These are phyloP conservation scores for Sebastes baramenuke DNA, from an alignment of 2,797 vertebrate species.

Conservation along the genomic window DNA sequence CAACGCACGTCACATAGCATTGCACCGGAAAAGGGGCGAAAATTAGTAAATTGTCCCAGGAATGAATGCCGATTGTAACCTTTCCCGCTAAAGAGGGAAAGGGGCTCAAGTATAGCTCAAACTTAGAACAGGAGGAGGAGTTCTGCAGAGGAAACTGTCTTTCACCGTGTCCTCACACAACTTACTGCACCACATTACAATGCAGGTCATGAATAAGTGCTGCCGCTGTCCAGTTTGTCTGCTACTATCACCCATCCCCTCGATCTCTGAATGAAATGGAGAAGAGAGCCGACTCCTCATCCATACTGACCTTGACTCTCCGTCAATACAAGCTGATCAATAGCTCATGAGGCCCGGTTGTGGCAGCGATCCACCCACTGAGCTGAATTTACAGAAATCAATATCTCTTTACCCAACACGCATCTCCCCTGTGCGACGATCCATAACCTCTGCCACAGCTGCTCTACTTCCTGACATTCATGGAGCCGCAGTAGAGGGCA, in stretches of 20 bases:
- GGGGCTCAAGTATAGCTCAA: not conserved
- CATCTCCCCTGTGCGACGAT: slow-evolving; percentile 48
- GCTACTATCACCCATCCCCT: not conserved
- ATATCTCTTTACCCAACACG: slow-evolving; percentile 68
- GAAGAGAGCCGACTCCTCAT: slow-evolving; percentile 54
- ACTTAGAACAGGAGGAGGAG: not conserved
- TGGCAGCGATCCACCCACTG: slow-evolving; percentile 63
- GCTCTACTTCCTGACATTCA: slow-evolving; percentile 72
- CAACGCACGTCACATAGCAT: no score
- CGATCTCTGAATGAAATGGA: slow-evolving; percentile 19
- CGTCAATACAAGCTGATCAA: slow-evolving; percentile 74
- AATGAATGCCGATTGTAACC: no score
- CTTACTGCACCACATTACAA: not conserved
- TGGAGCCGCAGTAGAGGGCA: slow-evolving; percentile 44
- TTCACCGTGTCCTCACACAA: not conserved
- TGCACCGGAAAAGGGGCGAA: no score
- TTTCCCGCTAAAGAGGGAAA: no score
- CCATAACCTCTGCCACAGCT: slow-evolving; percentile 73
- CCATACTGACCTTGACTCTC: slow-evolving; percentile 74
- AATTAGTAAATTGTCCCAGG: no score
- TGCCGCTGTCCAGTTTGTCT: slow-evolving; percentile 1
- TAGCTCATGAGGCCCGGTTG: slow-evolving; percentile 62
- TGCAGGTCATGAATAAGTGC: slow-evolving; percentile 22
- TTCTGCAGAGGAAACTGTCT: not conserved
- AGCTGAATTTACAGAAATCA: slow-evolving; percentile 77